A percentile compares a stretch with the other conserved stretches of the same genome.
Evolutionary conservation across 2,888 invertebrate species (phyloP).

Genomic region (Eilema depressum): DNA sequence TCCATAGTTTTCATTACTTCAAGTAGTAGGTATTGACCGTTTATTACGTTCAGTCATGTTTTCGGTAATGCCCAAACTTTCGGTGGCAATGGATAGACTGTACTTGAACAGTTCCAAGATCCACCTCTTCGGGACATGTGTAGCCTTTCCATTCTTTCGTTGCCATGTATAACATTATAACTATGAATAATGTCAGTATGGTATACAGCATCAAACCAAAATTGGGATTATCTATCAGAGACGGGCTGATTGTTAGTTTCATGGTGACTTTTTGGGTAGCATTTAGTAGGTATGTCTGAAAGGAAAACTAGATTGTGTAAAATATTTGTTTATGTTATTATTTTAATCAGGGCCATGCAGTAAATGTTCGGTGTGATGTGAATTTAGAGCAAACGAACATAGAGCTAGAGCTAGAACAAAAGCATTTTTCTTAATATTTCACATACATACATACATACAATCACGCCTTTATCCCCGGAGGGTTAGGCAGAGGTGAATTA

Average conservation of each 20-base stretch:
- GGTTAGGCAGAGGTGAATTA: too few species aligned
- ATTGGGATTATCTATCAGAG: constrained; percentile 8
- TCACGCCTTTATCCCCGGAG: too few species aligned
- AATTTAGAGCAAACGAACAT: too few species aligned
- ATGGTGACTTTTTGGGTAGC: background rate
- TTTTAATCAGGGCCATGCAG: background rate
- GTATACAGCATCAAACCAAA: constrained; percentile 55
- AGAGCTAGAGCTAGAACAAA: too few species aligned
- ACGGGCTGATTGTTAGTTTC: background rate
- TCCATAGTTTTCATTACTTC: background rate
- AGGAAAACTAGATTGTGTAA: background rate
- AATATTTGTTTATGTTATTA: background rate
- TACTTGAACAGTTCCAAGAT: constrained; percentile 66
- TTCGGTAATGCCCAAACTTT: constrained; percentile 36
- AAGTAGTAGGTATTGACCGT: background rate
- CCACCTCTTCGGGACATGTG: constrained; percentile 71
- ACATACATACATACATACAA: too few species aligned
- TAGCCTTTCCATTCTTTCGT: constrained; percentile 70
- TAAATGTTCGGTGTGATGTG: background rate
- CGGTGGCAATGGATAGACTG: constrained; percentile 48
- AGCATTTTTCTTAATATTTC: too few species aligned
- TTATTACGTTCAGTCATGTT: constrained; percentile 14
- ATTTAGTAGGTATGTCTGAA: background rate
- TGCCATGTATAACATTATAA: constrained; percentile 58
- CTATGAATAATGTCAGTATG: constrained; percentile 56